Evolutionary conservation across 2,888 invertebrate genomes (phyloP), one percentile per base, ranked within the genome.

Genomic region (Nezara viridula): DNA sequence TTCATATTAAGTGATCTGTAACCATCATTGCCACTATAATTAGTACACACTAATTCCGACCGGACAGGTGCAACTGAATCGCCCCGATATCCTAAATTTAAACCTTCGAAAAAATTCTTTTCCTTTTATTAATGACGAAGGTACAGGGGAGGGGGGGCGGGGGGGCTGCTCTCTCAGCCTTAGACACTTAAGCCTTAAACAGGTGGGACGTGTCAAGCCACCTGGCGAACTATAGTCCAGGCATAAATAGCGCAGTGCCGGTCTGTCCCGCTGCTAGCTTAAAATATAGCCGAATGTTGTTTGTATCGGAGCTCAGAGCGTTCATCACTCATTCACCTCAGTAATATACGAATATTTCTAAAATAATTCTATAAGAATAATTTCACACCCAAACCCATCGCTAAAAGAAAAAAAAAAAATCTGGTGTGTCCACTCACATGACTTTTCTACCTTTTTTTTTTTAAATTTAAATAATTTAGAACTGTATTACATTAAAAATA

Each of bases 201-300:
- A 73, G 66, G 66, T 73, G 66, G 66, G 37, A 7, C 5, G 21
- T 37, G 66, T 73, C 66, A 73, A 7, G 32, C 32, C 66, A 73
- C 37, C 66, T 73, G 66, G 66, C 66, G 19, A 0, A 1, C 32
- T 2, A 19, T 19, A 7, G 19, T 7, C 4, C 66, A 37, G 66
- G 19, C 32, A 73, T 73, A 73, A 73, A 73, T 32, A 73, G 12
- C 60, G 1, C 27, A 27, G n/a, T n/a, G 60, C n/a, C 24, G 44
- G 44, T 10, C 55, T 9, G n/a, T n/a, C n/a, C n/a, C n/a, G n/a
- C n/a, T n/a, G 6, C 2, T 0, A 19, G 16, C 66, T 37, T 73
- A 73, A 73, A 73, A 73, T 73, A 73, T 73, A 73, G 66, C 66
- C 37, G 37, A 73, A 73, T 19, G 66, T 73, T 73, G 66, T 73